These are phyloP conservation scores for Chaetops frenatus DNA, from an alignment of 2,113 vertebrate genomes.

Conservation along the genomic window DNA sequence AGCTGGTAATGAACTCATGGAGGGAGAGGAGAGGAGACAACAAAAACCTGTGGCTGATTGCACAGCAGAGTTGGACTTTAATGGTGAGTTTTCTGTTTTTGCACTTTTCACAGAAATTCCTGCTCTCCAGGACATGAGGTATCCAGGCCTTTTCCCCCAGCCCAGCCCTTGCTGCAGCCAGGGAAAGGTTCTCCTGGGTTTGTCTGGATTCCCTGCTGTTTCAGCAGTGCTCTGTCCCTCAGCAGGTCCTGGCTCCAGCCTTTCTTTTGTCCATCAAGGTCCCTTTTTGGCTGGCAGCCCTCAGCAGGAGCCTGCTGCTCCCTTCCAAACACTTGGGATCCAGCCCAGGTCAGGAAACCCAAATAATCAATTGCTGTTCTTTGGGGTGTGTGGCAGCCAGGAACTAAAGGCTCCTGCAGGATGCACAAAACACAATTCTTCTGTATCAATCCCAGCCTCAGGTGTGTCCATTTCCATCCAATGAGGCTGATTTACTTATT, in stretches of 20 bases:
- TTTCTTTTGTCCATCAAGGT: neutral
- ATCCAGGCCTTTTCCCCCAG: neutral
- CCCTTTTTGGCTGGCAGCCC: neutral
- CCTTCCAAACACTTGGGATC: neutral
- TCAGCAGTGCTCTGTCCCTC: neutral
- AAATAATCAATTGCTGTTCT: neutral
- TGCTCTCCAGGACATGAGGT: neutral
- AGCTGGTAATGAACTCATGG: neutral
- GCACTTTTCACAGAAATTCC: neutral
- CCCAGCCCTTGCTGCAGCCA: neutral
- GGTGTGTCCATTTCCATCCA: neutral
- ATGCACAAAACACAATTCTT: accelerated
- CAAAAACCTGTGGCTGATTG: neutral
- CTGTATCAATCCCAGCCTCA: neutral
- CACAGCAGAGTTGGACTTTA: neutral
- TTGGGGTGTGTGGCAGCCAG: neutral
- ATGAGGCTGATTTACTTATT: neutral
- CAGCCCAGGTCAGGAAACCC: neutral
- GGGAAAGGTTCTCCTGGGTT: neutral
- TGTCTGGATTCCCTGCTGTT: neutral
- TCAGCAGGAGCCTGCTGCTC: neutral
- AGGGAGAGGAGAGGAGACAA: neutral
- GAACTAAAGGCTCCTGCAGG: neutral
- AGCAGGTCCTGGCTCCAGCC: neutral
- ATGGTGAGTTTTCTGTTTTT: neutral